A percentile compares a stretch with the other conserved stretches of the same genome.
Conservation (phyloP, 1,140 invertebrate genomes). For the Littorina saxatilis region DNA sequence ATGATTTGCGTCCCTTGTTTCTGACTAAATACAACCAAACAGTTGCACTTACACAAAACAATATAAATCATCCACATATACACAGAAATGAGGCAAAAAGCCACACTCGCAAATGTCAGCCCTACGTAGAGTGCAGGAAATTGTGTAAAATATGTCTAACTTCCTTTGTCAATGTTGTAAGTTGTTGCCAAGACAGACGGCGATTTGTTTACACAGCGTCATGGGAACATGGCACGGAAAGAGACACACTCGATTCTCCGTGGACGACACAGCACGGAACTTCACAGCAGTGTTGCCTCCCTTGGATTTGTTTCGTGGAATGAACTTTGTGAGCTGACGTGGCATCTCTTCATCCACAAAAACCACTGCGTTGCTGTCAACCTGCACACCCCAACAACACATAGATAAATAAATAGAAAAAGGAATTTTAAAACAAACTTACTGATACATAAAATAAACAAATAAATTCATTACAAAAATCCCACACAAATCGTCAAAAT, state of each 20-base stretch:
- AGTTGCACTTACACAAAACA: too few relatives aligned
- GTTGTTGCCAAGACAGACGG: conserved; percentile 48
- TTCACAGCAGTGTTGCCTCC: conserved; percentile 37
- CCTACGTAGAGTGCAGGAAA: too few relatives aligned
- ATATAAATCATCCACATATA: too few relatives aligned
- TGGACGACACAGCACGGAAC: conserved; percentile 60
- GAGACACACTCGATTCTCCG: conserved; percentile 63
- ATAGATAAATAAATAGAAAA: conserved; percentile 9
- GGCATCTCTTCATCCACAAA: conserved; percentile 52
- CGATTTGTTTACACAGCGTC: conserved; percentile 61
- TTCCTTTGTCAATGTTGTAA: not conserved
- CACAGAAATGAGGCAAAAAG: too few relatives aligned
- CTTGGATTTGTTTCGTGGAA: conserved; percentile 41
- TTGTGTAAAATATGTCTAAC: too few relatives aligned
- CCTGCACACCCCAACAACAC: too few relatives aligned
- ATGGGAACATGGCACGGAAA: conserved; percentile 56
- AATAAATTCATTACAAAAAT: too few relatives aligned
- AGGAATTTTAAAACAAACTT: not conserved
- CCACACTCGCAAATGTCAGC: too few relatives aligned
- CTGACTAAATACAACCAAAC: too few relatives aligned
- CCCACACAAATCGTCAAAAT: too few relatives aligned
- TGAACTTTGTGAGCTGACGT: conserved; percentile 28
- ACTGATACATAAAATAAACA: too few relatives aligned
- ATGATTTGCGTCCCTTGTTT: too few relatives aligned
- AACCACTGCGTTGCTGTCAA: conserved; percentile 46